Evolutionary conservation across 2,113 vertebrate genomes (phyloP).

Genomic region (Protomyctophum bolini): DNA sequence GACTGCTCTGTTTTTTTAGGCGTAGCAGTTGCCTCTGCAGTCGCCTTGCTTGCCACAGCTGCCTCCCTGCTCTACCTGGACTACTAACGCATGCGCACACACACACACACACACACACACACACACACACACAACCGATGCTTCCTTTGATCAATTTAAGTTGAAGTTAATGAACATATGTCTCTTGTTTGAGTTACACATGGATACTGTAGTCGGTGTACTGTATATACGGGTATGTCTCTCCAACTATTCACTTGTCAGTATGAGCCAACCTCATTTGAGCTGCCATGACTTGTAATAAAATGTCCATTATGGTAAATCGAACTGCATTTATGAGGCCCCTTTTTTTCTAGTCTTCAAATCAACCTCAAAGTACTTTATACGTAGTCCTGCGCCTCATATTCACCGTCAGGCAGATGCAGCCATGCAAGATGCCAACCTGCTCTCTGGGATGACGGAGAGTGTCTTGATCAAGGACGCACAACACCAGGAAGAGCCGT

Average conservation of each 20-base stretch:
- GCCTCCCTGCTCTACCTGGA: constrained; percentile 73
- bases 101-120: background rate
- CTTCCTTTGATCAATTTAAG: background rate
- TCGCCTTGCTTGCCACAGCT: constrained; percentile 70
- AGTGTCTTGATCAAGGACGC: too few species aligned
- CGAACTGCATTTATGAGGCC: background rate
- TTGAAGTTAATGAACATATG: background rate
- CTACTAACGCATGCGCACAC: constrained; percentile 29
- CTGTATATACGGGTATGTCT: background rate
- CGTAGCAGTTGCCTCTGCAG: constrained; percentile 65
- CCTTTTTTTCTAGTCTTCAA: too few species aligned
- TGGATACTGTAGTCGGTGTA: background rate
- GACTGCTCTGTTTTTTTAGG: constrained; percentile 55
- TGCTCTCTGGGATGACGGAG: too few species aligned
- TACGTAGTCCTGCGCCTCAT: too few species aligned
- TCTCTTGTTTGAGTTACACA: background rate
- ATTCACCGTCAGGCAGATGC: too few species aligned
- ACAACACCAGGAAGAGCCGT: too few species aligned
- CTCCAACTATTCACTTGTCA: background rate
- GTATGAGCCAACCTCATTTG: too few species aligned
- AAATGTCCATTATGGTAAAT: background rate
- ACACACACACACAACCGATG: background rate
- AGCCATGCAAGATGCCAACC: too few species aligned
- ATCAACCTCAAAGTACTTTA: too few species aligned
- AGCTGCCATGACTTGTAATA: background rate